Base-by-base conservation (phyloP, 2,113 vertebrate genomes). In the Camelus bactrianus region DNA sequence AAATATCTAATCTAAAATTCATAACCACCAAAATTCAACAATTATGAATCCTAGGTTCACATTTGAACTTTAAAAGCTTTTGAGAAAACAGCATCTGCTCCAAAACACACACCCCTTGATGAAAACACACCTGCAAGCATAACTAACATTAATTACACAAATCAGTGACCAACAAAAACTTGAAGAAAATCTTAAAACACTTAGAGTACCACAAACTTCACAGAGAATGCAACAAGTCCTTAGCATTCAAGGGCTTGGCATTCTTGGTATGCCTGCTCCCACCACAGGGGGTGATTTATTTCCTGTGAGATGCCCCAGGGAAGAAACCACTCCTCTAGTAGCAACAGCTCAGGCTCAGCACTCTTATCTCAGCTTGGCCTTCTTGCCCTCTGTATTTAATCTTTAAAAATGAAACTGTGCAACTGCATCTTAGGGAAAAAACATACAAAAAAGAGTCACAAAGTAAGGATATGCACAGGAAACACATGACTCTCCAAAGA, bases 1-100 rank as follows among this genome's bases (percentile, higher is more conserved):
- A 82, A 93, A 38, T 52, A 91, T n/a, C 28, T 52, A 42, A 76
- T 92, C 62, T 95, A 93, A 96, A 91, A 95, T 89, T 85, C 73
- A 86, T 13, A 79, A 75, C 46, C 73, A 14, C 69, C 56, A 89
- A 83, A 86, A 93, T 64, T 83, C 67, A 91, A 87, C 42, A 83
- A 75, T 69, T 86, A 94, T 16, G 14, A 79, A 92, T 89, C 26
- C 54, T 35, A 32, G 28, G 26, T 62, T 89, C 72, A 9, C 3
- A 11, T 64, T 91, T 94, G 69, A 97, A 90, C 26, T 67, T 91
- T 52, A 42, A 92, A 87, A 89, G 12, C 56, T 30, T 75, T 50
- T 77, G 19, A 96, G 83, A 94, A 97, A 92, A 89, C 22, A 89
- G 10, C 65, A 94, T 56, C 95, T 82, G 50, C 50, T 89, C 50